Evolutionary conservation across 2,888 invertebrate species (phyloP).

Genomic region (Ethmia dodecea): DNA sequence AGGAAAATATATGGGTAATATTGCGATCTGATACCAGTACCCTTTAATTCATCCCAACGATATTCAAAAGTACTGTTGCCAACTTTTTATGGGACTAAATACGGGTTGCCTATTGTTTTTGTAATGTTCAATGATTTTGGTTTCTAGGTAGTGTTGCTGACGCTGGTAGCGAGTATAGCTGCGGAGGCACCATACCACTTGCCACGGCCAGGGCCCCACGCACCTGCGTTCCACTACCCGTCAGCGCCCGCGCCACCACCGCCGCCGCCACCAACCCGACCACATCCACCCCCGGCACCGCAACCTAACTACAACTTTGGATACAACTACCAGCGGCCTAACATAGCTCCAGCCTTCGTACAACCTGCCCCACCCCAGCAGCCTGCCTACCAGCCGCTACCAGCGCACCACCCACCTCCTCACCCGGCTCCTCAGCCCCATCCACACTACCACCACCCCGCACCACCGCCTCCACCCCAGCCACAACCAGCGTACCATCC

Average conservation of each 20-base stretch:
- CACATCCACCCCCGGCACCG: conserved; percentile 23
- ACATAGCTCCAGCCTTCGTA: conserved; percentile 9
- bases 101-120: background rate
- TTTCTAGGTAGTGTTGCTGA: conserved; percentile 54
- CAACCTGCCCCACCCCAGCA: conserved; percentile 18
- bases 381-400: conserved; percentile 14
- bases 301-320: conserved; percentile 19
- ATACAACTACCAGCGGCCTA: conserved; percentile 16
- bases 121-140: conserved; percentile 3
- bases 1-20: too few species aligned
- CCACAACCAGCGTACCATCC: conserved; percentile 11
- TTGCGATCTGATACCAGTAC: too few species aligned
- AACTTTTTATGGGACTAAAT: too few species aligned
- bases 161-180: conserved; percentile 46
- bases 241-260: conserved; percentile 28
- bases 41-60: background rate
- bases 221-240: conserved; percentile 45
- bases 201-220: conserved; percentile 47
- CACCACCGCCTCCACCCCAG: conserved; percentile 2
- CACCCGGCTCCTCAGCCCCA: conserved; percentile 7
- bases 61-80: too few species aligned
- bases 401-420: conserved; percentile 4
- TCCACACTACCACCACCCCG: conserved; percentile 2
- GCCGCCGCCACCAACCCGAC: conserved; percentile 20
- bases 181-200: conserved; percentile 65